These are phyloP conservation scores for Salarias fasciatus DNA, from an alignment of 2,797 vertebrate species.

Conservation along the genomic window DNA sequence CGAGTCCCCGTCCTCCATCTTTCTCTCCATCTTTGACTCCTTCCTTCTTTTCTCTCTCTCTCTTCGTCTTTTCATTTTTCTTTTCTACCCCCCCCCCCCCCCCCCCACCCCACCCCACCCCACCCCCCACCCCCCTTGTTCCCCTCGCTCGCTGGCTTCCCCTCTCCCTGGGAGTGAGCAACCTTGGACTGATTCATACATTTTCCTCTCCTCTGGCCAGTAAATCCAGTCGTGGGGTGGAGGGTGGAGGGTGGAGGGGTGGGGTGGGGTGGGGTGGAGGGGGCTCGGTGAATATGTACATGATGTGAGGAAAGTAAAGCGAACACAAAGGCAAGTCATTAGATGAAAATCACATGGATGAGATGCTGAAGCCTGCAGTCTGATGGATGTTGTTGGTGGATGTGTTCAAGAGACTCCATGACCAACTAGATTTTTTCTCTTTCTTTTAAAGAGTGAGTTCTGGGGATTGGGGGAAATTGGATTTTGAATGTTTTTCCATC, in stretches of 20 bases:
- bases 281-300: conserved; percentile 22
- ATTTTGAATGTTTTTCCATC: conserved; percentile 75
- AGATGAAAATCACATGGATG: too few relatives aligned
- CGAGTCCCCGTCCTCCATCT: conserved; percentile 41
- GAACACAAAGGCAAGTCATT: conserved; percentile 6
- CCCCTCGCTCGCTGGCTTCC: conserved; percentile 53
- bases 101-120: too few relatives aligned
- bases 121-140: conserved; percentile 12
- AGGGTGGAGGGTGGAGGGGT: conserved; percentile 26
- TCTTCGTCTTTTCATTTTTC: too few relatives aligned
- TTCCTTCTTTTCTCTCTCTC: conserved; percentile 14
- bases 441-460: too few relatives aligned
- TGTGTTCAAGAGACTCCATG: too few relatives aligned
- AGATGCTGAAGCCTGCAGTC: too few relatives aligned
- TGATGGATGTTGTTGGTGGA: too few relatives aligned
- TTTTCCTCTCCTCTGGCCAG: conserved; percentile 82
- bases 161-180: conserved; percentile 69
- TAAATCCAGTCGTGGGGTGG: conserved; percentile 71
- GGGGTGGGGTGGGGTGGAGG: neutral
- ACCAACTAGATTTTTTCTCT: too few relatives aligned
- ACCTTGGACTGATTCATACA: conserved; percentile 78
- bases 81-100: neutral
- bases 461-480: too few relatives aligned
- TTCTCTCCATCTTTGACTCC: conserved; percentile 45
- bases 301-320: conserved; percentile 52